A percentile compares a stretch with the other conserved stretches of the same genome.
Conservation (phyloP, 2,113 vertebrate species). For the Aythya baeri region DNA sequence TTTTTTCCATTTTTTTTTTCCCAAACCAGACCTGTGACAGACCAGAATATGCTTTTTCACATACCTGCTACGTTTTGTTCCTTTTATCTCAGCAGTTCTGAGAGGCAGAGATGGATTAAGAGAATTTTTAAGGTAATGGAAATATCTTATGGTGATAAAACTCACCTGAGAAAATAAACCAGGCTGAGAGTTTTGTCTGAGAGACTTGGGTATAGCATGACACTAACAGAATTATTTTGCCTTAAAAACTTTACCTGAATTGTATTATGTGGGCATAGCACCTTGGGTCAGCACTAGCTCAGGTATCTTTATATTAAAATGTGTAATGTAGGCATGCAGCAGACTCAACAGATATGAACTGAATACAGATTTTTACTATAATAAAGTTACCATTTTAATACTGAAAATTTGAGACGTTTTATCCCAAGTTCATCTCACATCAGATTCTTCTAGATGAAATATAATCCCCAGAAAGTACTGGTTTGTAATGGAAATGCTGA, state of each 20-base stretch:
- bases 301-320: background rate
- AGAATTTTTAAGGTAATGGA: background rate
- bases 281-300: background rate
- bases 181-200: background rate
- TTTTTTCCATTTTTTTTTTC: background rate
- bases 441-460: constrained; percentile 34
- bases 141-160: background rate
- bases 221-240: background rate
- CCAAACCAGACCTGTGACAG: background rate
- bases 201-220: background rate
- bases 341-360: background rate
- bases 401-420: constrained; percentile 22
- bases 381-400: constrained; percentile 20
- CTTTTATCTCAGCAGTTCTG: background rate
- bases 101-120: background rate
- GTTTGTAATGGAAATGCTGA: constrained; percentile 40
- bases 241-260: background rate
- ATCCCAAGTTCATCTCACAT: constrained; percentile 55
- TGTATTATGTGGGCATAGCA: background rate
- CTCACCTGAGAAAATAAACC: background rate
- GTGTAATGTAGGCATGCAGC: background rate
- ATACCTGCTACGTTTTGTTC: background rate
- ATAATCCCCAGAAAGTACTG: constrained; percentile 55
- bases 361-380: constrained; percentile 22
- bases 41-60: background rate